These are phyloP conservation scores for Acanthisitta chloris DNA, from an alignment of 2,113 vertebrate genomes.

Conservation along the genomic window DNA sequence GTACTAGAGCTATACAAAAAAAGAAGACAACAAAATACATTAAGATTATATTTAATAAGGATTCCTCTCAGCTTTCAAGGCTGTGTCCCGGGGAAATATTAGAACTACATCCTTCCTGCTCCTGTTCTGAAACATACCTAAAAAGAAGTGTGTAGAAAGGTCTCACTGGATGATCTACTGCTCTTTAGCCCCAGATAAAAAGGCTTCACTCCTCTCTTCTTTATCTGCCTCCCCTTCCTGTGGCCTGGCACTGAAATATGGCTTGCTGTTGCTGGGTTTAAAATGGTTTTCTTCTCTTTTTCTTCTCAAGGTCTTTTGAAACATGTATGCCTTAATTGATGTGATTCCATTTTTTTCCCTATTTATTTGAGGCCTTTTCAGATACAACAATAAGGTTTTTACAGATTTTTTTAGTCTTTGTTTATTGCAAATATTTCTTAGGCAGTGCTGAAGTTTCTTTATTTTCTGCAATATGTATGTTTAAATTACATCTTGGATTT, in stretches of 20 bases:
- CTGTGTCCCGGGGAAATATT: not conserved
- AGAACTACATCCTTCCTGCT: not conserved
- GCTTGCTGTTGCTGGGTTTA: not conserved
- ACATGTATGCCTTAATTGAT: not conserved
- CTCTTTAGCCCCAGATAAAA: not conserved
- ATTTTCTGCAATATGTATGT: not conserved
- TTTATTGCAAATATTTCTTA: not conserved
- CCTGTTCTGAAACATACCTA: not conserved
- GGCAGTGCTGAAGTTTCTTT: not conserved
- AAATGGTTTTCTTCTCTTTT: not conserved
- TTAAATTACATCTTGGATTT: not conserved
- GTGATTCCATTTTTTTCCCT: not conserved
- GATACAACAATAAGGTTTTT: not conserved
- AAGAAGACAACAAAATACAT: not conserved
- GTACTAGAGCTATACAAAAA: not conserved
- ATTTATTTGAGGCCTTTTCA: not conserved
- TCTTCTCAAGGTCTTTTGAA: not conserved
- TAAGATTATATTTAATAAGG: not conserved
- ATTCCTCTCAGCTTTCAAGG: not conserved
- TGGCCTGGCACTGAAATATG: not conserved
- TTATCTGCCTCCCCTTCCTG: not conserved
- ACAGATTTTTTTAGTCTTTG: not conserved
- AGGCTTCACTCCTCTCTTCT: not conserved
- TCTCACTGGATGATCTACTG: not conserved
- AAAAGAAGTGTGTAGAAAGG: rapidly evolving